phyloP scores from a whole-genome alignment of 2,113 vertebrate species.

The Perccottus glenii region DNA sequence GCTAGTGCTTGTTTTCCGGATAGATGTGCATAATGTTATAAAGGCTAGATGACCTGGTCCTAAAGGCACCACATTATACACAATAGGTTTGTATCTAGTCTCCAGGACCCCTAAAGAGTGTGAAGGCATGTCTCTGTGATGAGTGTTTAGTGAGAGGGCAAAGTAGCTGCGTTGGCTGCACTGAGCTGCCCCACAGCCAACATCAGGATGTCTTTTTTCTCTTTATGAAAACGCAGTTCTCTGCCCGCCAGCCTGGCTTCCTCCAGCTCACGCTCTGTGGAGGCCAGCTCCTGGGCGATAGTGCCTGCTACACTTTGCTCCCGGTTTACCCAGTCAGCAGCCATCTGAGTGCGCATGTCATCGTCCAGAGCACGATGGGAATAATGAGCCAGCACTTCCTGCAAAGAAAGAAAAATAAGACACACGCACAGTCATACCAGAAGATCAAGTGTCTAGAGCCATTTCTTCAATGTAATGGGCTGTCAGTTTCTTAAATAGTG shows the following conservation, averaged over 20 bases:
- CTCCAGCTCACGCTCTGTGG: conserved; percentile 90
- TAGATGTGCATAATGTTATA: conserved; percentile 34
- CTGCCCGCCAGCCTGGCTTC: conserved; percentile 92
- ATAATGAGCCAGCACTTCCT: conserved; percentile 98
- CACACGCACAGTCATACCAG: background rate
- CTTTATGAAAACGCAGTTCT: conserved; percentile 96
- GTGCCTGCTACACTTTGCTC: conserved; percentile 87
- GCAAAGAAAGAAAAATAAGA: conserved; percentile 9
- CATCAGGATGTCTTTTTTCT: conserved; percentile 97
- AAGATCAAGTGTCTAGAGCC: background rate
- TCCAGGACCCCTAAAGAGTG: conserved; percentile 42
- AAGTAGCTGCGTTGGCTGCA: conserved; percentile 77
- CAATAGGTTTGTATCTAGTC: conserved; percentile 32
- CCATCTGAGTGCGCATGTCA: conserved; percentile 96
- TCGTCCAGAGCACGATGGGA: conserved; percentile 96
- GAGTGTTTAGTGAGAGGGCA: conserved; percentile 75
- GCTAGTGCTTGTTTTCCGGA: conserved; percentile 33
- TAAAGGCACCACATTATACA: conserved; percentile 20
- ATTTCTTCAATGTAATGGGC: background rate
- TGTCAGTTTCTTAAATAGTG: background rate
- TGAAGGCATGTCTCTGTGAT: conserved; percentile 26
- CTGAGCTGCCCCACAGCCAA: conserved; percentile 91
- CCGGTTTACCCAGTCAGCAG: conserved; percentile 94
- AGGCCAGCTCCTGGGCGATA: conserved; percentile 87
- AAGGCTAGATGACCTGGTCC: conserved; percentile 55